Conservation (phyloP, 2,797 vertebrate genomes). For the Scarus forsteni region DNA sequence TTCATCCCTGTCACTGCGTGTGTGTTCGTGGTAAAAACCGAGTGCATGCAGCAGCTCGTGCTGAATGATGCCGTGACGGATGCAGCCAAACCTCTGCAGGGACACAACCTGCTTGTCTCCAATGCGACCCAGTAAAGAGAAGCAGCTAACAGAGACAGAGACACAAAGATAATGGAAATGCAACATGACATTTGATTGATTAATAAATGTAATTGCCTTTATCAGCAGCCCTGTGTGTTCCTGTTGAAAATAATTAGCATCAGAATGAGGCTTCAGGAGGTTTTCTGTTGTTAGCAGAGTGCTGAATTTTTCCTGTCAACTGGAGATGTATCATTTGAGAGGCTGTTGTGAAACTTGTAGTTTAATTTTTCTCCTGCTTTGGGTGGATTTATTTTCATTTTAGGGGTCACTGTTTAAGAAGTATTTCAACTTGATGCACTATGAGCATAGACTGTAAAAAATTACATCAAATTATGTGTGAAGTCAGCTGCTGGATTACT, state of each 20-base stretch:
- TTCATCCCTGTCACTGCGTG: slow-evolving; percentile 82
- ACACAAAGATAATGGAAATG: neutral
- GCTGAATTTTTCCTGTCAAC: neutral
- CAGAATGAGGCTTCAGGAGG: neutral
- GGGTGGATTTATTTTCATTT: no score
- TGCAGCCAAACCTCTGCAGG: slow-evolving; percentile 80
- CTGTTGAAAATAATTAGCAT: slow-evolving; percentile 8
- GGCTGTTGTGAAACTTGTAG: no score
- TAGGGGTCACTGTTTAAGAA: no score
- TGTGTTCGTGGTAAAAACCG: slow-evolving; percentile 87
- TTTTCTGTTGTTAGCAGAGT: neutral
- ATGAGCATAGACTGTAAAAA: no score
- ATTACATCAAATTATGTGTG: no score
- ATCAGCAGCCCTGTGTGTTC: neutral
- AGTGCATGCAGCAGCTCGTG: slow-evolving; percentile 84
- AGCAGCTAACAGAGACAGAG: slow-evolving; percentile 73
- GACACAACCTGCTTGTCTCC: slow-evolving; percentile 81
- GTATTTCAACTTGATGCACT: no score
- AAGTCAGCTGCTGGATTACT: no score
- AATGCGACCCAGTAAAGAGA: slow-evolving; percentile 74
- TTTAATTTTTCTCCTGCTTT: no score
- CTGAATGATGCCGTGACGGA: slow-evolving; percentile 75
- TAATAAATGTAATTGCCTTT: neutral
- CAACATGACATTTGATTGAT: slow-evolving; percentile 10
- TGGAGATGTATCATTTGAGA: no score